Evolutionary conservation across 1,140 invertebrate genomes (phyloP).

Genomic region (Diabrotica virgifera): DNA sequence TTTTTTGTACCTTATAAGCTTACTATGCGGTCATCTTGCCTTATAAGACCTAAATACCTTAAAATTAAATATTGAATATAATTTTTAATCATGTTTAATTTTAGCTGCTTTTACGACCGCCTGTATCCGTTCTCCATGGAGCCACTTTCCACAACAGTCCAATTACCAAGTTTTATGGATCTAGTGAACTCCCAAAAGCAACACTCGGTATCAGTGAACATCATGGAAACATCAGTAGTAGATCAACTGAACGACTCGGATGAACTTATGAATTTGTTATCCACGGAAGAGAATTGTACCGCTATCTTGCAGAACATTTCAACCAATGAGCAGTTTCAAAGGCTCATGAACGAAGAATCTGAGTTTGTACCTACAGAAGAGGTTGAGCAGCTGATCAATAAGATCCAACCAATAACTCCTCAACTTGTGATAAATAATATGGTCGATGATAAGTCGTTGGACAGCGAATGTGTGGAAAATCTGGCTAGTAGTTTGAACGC

Average conservation of each 20-base stretch:
- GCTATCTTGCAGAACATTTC: constrained; percentile 40
- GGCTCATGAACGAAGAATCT: constrained; percentile 28
- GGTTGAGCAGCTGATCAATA: constrained; percentile 19
- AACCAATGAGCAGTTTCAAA: constrained; percentile 33
- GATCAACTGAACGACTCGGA: constrained; percentile 40
- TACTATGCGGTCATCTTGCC: no score
- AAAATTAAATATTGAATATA: no score
- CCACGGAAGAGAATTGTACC: constrained; percentile 40
- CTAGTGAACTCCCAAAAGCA: constrained; percentile 28
- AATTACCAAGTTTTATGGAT: constrained; percentile 29
- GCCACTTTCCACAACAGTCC: constrained; percentile 17
- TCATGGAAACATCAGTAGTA: constrained; percentile 33
- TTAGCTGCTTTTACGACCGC: constrained; percentile 27
- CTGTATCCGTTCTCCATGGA: constrained; percentile 28
- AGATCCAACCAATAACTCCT: background rate
- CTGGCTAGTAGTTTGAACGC: background rate
- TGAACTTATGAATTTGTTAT: constrained; percentile 36
- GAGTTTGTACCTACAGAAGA: constrained; percentile 28
- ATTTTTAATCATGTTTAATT: constrained; percentile 6
- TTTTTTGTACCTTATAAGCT: no score
- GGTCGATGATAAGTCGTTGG: background rate
- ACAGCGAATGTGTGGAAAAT: background rate
- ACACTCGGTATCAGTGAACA: constrained; percentile 22
- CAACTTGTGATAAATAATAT: background rate
- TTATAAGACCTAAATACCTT: no score